Evolutionary conservation across 2,888 invertebrate species (phyloP), one percentile per base, ranked within the genome.

Genomic region (Alentia gelatinosa): DNA sequence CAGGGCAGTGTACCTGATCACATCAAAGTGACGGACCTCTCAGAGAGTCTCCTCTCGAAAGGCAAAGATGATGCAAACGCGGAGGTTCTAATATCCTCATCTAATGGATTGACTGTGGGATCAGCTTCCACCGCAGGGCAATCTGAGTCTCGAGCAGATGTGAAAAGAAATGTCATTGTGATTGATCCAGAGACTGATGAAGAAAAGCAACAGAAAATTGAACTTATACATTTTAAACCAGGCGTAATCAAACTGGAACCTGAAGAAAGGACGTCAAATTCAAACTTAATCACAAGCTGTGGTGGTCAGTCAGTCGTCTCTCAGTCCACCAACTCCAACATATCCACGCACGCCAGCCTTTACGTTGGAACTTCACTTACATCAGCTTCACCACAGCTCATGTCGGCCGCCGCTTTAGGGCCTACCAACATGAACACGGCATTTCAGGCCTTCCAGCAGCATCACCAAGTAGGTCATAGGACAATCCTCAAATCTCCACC

Each of bases 231-330:
- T 5, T 79, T 79, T 23, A 3, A 39, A 39, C 79, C 79, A 19
- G 79, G 79, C 37, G n/a, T 79, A 7, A 79, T 79, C 12, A 79
- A 79, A 79, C 79, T 79, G 3, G 79, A 79, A 19, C 79, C 79
- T 15, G 39, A 33, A 12, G 74, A n/a, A 3, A 19, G 15, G 1
- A 33, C 74, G 30, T 79, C 35, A 7, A 35, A n/a, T 4, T 12
- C 4, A 0, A 79, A 19, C 23, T 79, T 26, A 15, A 26, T 33
- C 5, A 33, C 74, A 74, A 74, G 30, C n/a, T 33, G 30, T 15
- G 26, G 26, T 74, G 33, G n/a, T 26, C 26, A 15, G 30, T 4
- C 26, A 15, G 33, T 74, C 37, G 35, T 79, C 39, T 35, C 79
- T 3, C 15, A 35, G 1, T 4, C 39, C 0, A 26, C 68, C 23